Evolutionary conservation across 2,113 vertebrate genomes (phyloP).

Genomic region (Campylomormyrus numenius): DNA sequence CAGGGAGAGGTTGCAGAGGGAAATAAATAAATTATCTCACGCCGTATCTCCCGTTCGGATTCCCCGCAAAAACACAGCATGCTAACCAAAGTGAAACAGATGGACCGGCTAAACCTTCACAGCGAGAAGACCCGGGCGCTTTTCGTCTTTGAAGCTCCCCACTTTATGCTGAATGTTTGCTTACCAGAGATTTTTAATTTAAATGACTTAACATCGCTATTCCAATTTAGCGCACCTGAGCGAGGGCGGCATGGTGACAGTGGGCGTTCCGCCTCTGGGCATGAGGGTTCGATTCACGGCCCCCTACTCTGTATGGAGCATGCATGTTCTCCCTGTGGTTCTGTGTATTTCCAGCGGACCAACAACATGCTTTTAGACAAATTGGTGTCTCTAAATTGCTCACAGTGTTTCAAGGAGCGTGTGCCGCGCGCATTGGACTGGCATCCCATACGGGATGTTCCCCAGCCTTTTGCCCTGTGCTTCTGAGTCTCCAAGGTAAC

Average conservation of each 20-base stretch:
- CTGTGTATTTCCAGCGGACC: background rate
- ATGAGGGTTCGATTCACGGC: background rate
- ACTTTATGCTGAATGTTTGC: background rate
- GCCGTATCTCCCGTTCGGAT: background rate
- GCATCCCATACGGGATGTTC: background rate
- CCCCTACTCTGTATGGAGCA: background rate
- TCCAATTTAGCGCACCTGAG: background rate
- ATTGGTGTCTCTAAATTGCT: background rate
- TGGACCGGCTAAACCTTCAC: background rate
- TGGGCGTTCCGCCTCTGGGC: background rate
- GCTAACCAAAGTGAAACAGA: conserved; percentile 7
- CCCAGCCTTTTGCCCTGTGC: background rate
- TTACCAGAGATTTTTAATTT: background rate
- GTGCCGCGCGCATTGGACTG: background rate
- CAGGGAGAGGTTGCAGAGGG: background rate
- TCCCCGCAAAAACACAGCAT: background rate
- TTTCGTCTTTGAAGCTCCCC: background rate
- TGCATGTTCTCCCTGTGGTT: background rate
- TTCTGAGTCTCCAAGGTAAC: background rate
- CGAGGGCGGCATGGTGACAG: background rate
- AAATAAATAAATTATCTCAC: background rate
- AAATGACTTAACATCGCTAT: background rate
- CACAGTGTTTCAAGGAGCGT: background rate
- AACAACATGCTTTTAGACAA: background rate
- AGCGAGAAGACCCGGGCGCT: background rate